A percentile compares a stretch with the other conserved stretches of the same genome.
phyloP scores from a whole-genome alignment of 1,140 invertebrate species.

The Saccostrea echinata region DNA sequence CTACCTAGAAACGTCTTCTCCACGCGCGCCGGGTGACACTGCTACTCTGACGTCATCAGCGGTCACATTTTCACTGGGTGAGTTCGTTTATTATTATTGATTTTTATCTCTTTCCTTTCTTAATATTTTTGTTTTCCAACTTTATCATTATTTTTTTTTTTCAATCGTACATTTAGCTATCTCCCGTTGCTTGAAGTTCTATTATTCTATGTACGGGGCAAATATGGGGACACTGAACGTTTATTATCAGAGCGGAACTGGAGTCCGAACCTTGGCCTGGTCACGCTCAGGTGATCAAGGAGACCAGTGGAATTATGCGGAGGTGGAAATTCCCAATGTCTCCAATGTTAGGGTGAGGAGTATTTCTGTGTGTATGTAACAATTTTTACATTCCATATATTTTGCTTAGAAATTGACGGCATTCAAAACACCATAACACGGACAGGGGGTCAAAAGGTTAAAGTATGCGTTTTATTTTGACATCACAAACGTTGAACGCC shows the following conservation, averaged over 20 bases:
- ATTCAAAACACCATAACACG: too few species aligned
- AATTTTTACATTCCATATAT: too few species aligned
- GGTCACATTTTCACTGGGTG: conserved; percentile 69
- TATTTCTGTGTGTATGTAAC: neutral
- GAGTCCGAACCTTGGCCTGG: conserved; percentile 62
- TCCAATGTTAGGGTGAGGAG: neutral
- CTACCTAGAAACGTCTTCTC: conserved; percentile 51
- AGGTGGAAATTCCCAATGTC: conserved; percentile 37
- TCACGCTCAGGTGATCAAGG: conserved; percentile 70
- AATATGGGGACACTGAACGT: conserved; percentile 63
- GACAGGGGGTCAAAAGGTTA: too few species aligned
- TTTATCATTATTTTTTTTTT: neutral
- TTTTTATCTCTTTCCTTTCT: conserved; percentile 33
- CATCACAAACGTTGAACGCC: too few species aligned
- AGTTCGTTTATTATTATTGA: conserved; percentile 59
- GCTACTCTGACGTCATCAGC: conserved; percentile 38
- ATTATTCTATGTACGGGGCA: conserved; percentile 88
- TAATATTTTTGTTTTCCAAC: neutral
- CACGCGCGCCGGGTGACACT: conserved; percentile 39
- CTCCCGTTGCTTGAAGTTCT: conserved; percentile 81
- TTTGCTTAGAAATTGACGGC: too few species aligned
- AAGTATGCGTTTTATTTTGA: too few species aligned
- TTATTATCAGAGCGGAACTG: conserved; percentile 58
- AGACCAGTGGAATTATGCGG: conserved; percentile 71
- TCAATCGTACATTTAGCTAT: neutral